Evolutionary conservation across 2,888 invertebrate genomes (phyloP).

Genomic region (Leistus spinibarbis): DNA sequence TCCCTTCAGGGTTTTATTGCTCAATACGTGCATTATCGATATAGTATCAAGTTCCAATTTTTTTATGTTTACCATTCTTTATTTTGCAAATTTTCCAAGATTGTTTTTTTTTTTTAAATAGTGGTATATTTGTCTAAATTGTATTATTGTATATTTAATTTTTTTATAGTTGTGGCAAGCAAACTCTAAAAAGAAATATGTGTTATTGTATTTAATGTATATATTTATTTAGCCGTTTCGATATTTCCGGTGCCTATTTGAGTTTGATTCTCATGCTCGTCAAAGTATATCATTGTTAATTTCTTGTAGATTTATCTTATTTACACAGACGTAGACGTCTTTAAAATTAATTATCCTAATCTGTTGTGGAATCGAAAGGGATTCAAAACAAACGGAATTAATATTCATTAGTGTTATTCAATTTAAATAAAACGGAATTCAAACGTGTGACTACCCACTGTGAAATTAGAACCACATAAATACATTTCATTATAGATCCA

Average conservation of each 20-base stretch:
- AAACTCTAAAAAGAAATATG: too few species aligned
- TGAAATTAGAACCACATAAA: not conserved
- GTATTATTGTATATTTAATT: too few species aligned
- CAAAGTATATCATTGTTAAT: not conserved
- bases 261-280: not conserved
- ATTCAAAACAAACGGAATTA: not conserved
- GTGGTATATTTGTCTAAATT: too few species aligned
- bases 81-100: too few species aligned
- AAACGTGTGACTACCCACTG: not conserved
- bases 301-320: not conserved
- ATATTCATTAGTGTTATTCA: not conserved
- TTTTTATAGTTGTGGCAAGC: too few species aligned
- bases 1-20: too few species aligned
- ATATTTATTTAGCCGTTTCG: too few species aligned
- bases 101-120: too few species aligned
- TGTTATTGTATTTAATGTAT: too few species aligned
- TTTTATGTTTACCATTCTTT: too few species aligned
- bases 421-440: not conserved
- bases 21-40: too few species aligned
- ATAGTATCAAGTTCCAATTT: too few species aligned
- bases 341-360: not conserved
- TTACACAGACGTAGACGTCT: not conserved
- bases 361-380: not conserved
- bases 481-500: not conserved
- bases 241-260: not conserved